Conservation (phyloP, 2,797 vertebrate genomes). For the Salmo trutta region DNA sequence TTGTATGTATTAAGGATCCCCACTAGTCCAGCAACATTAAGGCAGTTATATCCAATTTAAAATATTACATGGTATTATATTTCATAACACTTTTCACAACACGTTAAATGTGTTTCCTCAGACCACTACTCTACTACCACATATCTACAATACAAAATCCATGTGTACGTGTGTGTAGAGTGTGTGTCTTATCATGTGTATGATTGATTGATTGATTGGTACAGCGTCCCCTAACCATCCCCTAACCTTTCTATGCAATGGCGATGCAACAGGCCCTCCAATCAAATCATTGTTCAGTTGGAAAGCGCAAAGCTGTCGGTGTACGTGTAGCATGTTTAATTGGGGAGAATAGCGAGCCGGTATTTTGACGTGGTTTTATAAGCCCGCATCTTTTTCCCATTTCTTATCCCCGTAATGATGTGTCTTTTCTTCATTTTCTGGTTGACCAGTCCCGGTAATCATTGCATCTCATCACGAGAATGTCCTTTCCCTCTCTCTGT, state of each 20-base stretch:
- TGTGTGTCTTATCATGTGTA: too few relatives aligned
- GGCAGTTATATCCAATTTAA: too few relatives aligned
- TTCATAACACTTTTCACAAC: too few relatives aligned
- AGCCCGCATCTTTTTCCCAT: conserved; percentile 67
- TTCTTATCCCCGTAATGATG: conserved; percentile 72
- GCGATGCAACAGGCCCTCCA: conserved; percentile 28
- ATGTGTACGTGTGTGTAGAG: too few relatives aligned
- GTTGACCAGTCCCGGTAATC: conserved; percentile 75
- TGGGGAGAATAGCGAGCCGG: conserved; percentile 41
- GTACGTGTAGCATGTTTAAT: conserved; percentile 26
- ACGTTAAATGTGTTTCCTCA: too few relatives aligned
- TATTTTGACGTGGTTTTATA: conserved; percentile 59
- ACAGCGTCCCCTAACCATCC: not conserved
- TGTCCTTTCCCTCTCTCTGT: conserved; percentile 54
- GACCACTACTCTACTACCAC: too few relatives aligned
- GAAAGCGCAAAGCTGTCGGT: conserved; percentile 29
- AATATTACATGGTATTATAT: too few relatives aligned
- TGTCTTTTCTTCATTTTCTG: conserved; percentile 79
- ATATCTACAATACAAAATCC: too few relatives aligned
- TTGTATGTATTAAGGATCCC: too few relatives aligned
- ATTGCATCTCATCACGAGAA: conserved; percentile 71
- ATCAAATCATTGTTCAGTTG: conserved; percentile 44
- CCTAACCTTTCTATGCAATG: conserved; percentile 25
- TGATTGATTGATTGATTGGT: conserved; percentile 17
- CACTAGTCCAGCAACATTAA: too few relatives aligned